Conservation (phyloP, 1,140 invertebrate species). For the Microplitis demolitor region DNA sequence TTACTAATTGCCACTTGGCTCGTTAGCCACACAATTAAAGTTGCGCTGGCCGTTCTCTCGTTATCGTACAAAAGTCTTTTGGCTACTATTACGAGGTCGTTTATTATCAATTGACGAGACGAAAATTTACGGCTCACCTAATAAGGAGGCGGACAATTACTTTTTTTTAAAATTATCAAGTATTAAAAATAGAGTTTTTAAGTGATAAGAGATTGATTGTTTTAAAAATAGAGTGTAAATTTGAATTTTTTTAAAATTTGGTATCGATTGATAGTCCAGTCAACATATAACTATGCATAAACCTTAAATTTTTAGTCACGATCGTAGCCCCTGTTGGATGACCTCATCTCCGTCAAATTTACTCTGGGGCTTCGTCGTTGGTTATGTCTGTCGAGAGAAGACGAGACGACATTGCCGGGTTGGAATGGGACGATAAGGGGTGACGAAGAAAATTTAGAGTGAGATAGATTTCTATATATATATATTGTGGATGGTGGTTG, state of each 20-base stretch:
- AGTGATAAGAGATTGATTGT: not conserved
- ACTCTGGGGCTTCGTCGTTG: not conserved
- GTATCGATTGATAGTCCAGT: conserved; percentile 25
- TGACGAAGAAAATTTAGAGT: no score
- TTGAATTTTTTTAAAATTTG: not conserved
- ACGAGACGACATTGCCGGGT: not conserved
- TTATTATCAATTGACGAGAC: not conserved
- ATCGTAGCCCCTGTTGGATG: conserved; percentile 4
- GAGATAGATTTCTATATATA: no score
- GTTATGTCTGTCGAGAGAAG: not conserved
- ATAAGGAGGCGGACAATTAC: not conserved
- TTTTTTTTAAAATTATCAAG: not conserved
- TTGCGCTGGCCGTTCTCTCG: conserved; percentile 20
- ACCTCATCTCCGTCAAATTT: not conserved
- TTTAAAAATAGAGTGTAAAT: not conserved
- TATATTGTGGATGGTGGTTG: no score
- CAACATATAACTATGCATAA: conserved; percentile 28
- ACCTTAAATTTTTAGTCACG: conserved; percentile 30
- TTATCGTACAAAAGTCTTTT: conserved; percentile 9
- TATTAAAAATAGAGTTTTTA: not conserved
- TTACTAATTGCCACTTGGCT: conserved; percentile 35
- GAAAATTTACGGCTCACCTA: not conserved
- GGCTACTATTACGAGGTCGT: not conserved
- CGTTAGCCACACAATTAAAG: conserved; percentile 31
- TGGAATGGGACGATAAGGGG: no score